Evolutionary conservation across 2,888 invertebrate species (phyloP), one percentile per base, ranked within the genome.

Genomic region (Drosophila birchii): DNA sequence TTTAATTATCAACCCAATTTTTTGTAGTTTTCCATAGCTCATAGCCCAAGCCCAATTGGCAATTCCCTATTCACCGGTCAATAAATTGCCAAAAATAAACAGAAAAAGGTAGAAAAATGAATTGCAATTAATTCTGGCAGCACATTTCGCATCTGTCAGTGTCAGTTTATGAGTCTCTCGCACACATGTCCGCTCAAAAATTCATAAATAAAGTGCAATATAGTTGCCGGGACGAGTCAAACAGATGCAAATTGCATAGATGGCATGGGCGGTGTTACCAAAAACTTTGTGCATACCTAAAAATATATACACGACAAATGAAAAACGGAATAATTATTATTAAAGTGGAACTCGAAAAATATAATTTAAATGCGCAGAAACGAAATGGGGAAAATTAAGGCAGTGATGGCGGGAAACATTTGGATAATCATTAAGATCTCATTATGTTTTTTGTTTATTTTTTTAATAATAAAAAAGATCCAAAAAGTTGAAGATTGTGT

Each of bases 161-260:
- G 66, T 36, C 66, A 61, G 62, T 51, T 44, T 32, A 38, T 44
- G 66, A 34, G 49, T 44, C 38, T n/a, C 32, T 39, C 16, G 39
- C 34, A 56, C 20, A 26, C 34, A 34, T 57, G 39, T 56, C 39
- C 39, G 34, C 41, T 71, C 55, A 73, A 73, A 74, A 34, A 73
- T 73, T 43, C 55, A 73, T 63, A 71, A 73, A 71, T 63, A 73
- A 63, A 71, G 63, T 73, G 63, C 63, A 61, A 68, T 68, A 70
- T 68, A 57, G 68, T 70, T 64, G 64, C 63, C 34, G 20, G 18
- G 18, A 36, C 18, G 23, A 49, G 45, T 26, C 43, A 44, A 34
- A 49, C 47, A 66, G 32, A 53, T 67, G 43, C 54, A 56, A 62
- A 61, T 49, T 71, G 54, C 54, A 62, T 62, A 62, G 71, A 43